Conservation (phyloP, 92 coral and sea anemone species). For the Palythoa heliodiscus region DNA sequence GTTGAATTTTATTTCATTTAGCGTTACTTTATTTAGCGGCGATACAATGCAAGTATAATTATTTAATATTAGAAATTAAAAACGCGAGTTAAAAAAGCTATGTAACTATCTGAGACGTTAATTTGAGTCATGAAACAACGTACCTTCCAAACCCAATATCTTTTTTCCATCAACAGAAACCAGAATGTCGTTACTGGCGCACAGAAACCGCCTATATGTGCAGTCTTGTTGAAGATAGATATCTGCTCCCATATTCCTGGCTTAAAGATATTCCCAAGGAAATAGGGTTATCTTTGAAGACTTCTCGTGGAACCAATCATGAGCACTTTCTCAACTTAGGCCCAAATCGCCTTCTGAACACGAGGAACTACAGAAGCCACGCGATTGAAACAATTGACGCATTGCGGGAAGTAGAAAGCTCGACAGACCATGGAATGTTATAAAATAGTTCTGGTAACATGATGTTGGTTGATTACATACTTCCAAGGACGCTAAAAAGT, state of each 20-base stretch:
- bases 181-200: conserved; percentile 59
- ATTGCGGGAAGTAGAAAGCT: neutral
- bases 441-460: neutral
- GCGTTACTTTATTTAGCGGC: too few species aligned
- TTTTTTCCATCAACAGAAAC: conserved; percentile 46
- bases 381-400: neutral
- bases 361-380: neutral
- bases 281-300: conserved; percentile 48
- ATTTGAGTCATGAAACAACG: too few species aligned
- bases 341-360: neutral
- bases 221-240: conserved; percentile 50
- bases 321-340: conserved; percentile 33
- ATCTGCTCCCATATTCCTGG: neutral
- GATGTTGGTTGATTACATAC: neutral
- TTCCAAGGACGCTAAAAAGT: too few species aligned
- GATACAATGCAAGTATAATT: too few species aligned
- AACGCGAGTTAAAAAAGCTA: too few species aligned
- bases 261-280: conserved; percentile 53
- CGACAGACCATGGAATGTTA: neutral
- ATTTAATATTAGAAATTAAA: too few species aligned
- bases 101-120: too few species aligned
- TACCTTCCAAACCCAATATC: neutral
- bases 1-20: too few species aligned
- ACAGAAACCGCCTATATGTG: conserved; percentile 37
- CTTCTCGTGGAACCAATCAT: conserved; percentile 50